Base-by-base conservation (phyloP, 2,113 vertebrate species). In the Murina feae region DNA sequence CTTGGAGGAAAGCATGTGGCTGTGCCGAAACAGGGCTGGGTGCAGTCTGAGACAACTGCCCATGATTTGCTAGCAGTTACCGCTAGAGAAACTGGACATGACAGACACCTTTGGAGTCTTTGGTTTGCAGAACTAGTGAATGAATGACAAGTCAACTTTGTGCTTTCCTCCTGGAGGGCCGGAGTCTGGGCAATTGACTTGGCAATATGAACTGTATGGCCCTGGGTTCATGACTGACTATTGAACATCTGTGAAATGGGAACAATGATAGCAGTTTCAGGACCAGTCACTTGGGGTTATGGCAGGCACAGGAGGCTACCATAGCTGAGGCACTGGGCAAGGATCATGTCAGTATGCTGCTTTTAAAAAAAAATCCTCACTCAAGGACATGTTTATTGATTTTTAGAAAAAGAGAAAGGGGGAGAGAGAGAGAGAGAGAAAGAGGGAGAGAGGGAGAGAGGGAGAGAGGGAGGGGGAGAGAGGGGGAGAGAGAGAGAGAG, bases 251-350 rank as follows among this genome's bases (percentile, higher is more conserved):
- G 53, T n/a, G 12, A 32, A n/a, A 16, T 9, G 9, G 49, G 80
- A 69, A n/a, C 35, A 23, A 13, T 0, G 47, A 30, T 2, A 60
- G 58, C 10, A 49, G 39, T 8, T 30, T 55, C 7, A 69, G 37
- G 39, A 80, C 35, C 35, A 23, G 30, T 63, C 47, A 2, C 42
- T 8, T 3, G 0, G 1, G 47, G 55, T 32, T 6, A 25, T 9
- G 44, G 35, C 17, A 0, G 13, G 44, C 21, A 10, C 74, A 5
- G 0, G 0, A 44, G n/a, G 51, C 35, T 18, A 5, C 12, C 25
- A 9, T 60, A 47, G 11, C n/a, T 6, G 1, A 49, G 30, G 51
- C 39, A 28, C 39, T 0, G 2, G 6, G 69, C 53, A 39, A 81
- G 21, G 47, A 28, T 17, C 25, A 10, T 6, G 0, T 18, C 47